Evolutionary conservation across 2,797 vertebrate species (phyloP).

Genomic region (Pogonophryne albipinna): DNA sequence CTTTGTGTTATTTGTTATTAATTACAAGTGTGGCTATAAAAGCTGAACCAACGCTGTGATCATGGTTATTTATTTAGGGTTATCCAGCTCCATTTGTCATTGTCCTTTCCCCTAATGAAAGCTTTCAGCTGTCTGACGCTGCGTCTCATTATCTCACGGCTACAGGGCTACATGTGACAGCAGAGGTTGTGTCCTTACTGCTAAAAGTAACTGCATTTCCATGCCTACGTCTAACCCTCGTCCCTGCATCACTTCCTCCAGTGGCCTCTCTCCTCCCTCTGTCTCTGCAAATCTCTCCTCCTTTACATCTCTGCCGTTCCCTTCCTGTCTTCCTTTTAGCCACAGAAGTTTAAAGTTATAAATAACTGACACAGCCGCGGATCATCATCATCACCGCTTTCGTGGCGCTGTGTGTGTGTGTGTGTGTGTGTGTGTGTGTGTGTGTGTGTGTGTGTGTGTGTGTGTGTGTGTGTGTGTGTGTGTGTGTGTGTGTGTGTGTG

Average conservation of each 20-base stretch:
- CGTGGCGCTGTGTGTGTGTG: constrained; percentile 21
- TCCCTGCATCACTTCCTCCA: constrained; percentile 29
- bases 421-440: not conserved
- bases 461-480: constrained; percentile 22
- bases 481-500: constrained; percentile 9
- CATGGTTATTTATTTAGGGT: constrained; percentile 16
- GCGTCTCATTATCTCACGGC: constrained; percentile 56
- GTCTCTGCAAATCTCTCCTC: constrained; percentile 40
- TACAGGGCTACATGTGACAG: constrained; percentile 50
- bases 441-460: constrained; percentile 1
- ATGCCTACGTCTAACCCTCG: constrained; percentile 1
- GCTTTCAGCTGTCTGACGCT: constrained; percentile 61
- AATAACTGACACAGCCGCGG: constrained; percentile 63
- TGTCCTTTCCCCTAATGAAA: constrained; percentile 44
- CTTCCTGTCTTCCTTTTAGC: constrained; percentile 50
- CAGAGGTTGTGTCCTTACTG: constrained; percentile 61
- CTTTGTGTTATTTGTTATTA: not conserved
- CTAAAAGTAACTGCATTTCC: constrained; percentile 27
- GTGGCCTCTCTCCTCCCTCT: not conserved
- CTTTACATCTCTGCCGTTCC: constrained; percentile 46
- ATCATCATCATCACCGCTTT: constrained; percentile 39
- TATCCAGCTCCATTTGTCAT: constrained; percentile 19
- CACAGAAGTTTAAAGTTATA: constrained; percentile 71
- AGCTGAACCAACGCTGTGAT: not conserved
- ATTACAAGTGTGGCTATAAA: not conserved